Conservation (phyloP, 53 echinoderm and acorn worm genomes). For the Zoroaster sp. region DNA sequence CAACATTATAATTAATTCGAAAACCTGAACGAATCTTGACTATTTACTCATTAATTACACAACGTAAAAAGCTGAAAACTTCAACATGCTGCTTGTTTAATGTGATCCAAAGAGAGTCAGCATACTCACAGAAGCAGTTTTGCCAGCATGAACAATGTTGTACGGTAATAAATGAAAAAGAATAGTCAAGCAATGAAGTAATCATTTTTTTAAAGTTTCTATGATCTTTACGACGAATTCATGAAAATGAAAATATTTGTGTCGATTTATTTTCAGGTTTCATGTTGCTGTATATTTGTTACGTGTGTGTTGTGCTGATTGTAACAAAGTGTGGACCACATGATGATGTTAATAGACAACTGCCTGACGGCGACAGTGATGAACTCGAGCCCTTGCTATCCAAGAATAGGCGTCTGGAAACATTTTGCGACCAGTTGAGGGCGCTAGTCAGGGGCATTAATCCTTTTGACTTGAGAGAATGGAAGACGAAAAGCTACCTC, state of each 20-base stretch:
- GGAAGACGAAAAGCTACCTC: slow-evolving; percentile 56
- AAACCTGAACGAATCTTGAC: too few relatives aligned
- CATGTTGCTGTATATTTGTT: slow-evolving; percentile 72
- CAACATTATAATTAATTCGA: too few relatives aligned
- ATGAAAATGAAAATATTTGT: not conserved
- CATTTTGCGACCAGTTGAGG: slow-evolving; percentile 18
- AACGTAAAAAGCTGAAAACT: too few relatives aligned
- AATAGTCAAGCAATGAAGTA: too few relatives aligned
- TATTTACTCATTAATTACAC: too few relatives aligned
- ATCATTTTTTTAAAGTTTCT: not conserved
- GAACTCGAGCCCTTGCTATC: slow-evolving; percentile 4
- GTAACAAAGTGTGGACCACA: slow-evolving; percentile 47
- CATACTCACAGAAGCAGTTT: too few relatives aligned
- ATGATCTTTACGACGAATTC: not conserved
- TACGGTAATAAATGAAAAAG: too few relatives aligned
- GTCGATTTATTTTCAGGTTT: slow-evolving; percentile 59
- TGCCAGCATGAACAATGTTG: too few relatives aligned
- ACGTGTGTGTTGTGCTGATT: slow-evolving; percentile 80
- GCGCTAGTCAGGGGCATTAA: slow-evolving; percentile 62
- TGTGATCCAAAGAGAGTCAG: too few relatives aligned
- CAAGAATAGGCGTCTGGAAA: not conserved
- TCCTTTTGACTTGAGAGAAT: slow-evolving; percentile 71
- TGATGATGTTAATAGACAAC: not conserved
- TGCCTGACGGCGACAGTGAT: not conserved
- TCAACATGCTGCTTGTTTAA: too few relatives aligned